Evolutionary conservation across 2,113 vertebrate species (phyloP), one percentile per base, ranked within the genome.

Genomic region (Neogobius melanostomus): DNA sequence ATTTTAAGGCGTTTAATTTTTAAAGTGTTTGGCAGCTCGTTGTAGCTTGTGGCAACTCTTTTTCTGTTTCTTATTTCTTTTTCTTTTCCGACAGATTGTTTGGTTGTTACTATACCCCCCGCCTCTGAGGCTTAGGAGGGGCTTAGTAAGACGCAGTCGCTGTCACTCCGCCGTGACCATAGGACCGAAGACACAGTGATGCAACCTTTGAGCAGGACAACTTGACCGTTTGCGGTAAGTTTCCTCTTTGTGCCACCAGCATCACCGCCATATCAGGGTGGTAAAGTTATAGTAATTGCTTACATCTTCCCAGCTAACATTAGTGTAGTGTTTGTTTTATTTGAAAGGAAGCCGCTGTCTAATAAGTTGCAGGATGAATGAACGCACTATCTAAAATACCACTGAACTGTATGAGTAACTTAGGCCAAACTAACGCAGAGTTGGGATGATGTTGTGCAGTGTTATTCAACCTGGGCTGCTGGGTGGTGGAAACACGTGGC

Each of bases 401-500:
- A 5, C 28, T 36, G 28, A 36, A 36, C 28, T 36, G 28, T 36
- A 5, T 36, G 28, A 2, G 28, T 36, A 36, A 36, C 0, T 5
- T 47, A 11, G 7, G 7, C 1, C 10, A 47, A 47, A 47, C 7
- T 47, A 47, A 47, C 6, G 46, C 46, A 6, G 5, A 1, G n/a
- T 56, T 56, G 53, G 7, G 15, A 42, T 42, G 8, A 7, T 4
- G 46, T 52, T 14, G 0, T 8, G n/a, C 28, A 36, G 28, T 36
- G 43, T 69, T 51, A 14, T 16, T 62, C 64, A 60, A 71, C 8
- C 11, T 7, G 21, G 54, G 63, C 65, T 36, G 42, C 4, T 61
- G 36, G 4, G 42, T 21, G 42, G 28, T 36, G 28, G 28, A 28
- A 75, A 76, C 82, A 87, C 83, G 83, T 87, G 85, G 82, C 83